Evolutionary conservation across 2,888 invertebrate genomes (phyloP).

Genomic region (Chouioia cunea): DNA sequence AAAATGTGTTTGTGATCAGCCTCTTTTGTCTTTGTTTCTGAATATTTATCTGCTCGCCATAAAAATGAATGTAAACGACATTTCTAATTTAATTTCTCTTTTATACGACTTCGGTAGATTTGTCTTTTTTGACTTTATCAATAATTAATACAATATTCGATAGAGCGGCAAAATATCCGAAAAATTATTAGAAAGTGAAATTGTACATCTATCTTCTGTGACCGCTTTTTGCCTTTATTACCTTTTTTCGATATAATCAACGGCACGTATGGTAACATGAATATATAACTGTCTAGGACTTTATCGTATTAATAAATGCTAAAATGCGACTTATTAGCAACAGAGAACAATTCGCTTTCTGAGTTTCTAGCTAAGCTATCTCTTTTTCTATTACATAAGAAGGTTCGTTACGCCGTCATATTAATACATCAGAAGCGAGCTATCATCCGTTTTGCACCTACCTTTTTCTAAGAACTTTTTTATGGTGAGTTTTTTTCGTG

Average conservation of each 20-base stretch:
- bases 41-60: too few relatives aligned
- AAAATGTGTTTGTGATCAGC: too few relatives aligned
- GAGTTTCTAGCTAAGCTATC: slow-evolving; percentile 40
- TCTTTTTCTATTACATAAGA: slow-evolving; percentile 37
- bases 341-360: slow-evolving; percentile 35
- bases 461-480: neutral
- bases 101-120: too few relatives aligned
- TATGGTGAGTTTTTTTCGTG: neutral
- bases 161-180: neutral
- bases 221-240: slow-evolving; percentile 29
- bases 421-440: slow-evolving; percentile 18
- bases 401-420: slow-evolving; percentile 15
- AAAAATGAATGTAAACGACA: too few relatives aligned
- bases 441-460: neutral
- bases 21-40: too few relatives aligned
- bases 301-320: slow-evolving; percentile 32
- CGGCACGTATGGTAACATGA: slow-evolving; percentile 47
- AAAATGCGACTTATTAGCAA: slow-evolving; percentile 27
- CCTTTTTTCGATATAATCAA: slow-evolving; percentile 36
- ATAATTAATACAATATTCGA: neutral
- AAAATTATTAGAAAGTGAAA: too few relatives aligned
- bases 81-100: too few relatives aligned
- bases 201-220: slow-evolving; percentile 8
- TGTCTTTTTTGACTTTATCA: neutral
- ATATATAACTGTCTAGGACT: slow-evolving; percentile 37